Conservation (phyloP, 30 jellyfish, hydroid and myxozoan species). For the Chrysaora quinquecirrha region DNA sequence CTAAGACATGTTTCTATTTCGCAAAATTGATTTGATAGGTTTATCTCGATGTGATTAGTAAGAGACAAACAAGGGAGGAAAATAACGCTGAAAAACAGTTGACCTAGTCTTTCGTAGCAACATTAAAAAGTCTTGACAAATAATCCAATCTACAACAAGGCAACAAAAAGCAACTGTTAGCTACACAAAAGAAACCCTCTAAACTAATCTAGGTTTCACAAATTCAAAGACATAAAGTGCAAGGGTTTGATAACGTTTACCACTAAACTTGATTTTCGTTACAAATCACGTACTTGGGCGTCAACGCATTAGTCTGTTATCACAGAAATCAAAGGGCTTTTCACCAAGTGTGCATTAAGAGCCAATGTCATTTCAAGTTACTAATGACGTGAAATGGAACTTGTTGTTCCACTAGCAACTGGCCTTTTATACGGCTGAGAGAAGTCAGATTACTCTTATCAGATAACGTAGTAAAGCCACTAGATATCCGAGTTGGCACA, state of each 20-base stretch:
- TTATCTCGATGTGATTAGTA: no score
- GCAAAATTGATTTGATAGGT: no score
- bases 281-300: not conserved
- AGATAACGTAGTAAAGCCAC: no score
- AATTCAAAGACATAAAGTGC: not conserved
- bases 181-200: not conserved
- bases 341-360: not conserved
- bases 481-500: no score
- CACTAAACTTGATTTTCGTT: slow-evolving; percentile 1
- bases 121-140: no score
- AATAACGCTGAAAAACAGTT: no score
- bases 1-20: no score
- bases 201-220: not conserved
- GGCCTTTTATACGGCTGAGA: no score
- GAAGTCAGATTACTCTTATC: no score
- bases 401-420: not conserved
- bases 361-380: no score
- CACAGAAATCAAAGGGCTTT: slow-evolving; percentile 1
- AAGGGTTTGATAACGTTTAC: slow-evolving; percentile 5
- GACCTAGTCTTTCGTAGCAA: no score
- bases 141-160: not conserved
- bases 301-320: not conserved
- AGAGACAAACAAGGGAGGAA: no score
- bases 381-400: not conserved
- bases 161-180: not conserved